Conservation (phyloP, 2,797 vertebrate species). For the Amblyraja radiata region DNA sequence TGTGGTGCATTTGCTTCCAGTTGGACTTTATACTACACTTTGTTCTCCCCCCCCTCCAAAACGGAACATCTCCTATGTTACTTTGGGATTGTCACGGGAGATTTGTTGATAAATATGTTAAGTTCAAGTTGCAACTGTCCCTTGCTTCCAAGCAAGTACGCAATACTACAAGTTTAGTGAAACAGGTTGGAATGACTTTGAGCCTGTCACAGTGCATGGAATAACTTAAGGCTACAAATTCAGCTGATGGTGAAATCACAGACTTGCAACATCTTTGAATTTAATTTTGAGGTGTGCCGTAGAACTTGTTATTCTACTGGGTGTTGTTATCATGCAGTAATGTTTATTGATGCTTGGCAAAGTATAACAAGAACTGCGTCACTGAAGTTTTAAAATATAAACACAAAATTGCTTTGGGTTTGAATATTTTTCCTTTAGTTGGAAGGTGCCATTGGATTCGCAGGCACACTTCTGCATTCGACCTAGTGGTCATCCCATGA, state of each 20-base stretch:
- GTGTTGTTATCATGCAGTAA: conserved; percentile 4
- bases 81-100: not conserved
- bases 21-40: too few species aligned
- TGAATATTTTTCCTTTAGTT: not conserved
- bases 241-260: not conserved
- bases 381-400: conserved; percentile 21
- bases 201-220: not conserved
- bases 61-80: not conserved
- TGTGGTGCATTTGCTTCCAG: too few species aligned
- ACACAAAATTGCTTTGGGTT: not conserved
- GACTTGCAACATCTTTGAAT: not conserved
- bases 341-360: not conserved
- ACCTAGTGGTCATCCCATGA: not conserved
- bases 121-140: not conserved
- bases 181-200: not conserved
- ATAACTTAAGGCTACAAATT: not conserved
- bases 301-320: not conserved
- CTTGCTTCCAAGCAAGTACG: not conserved
- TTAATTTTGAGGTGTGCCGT: not conserved
- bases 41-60: too few species aligned
- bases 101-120: not conserved
- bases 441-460: not conserved
- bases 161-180: not conserved
- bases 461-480: not conserved
- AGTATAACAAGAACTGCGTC: not conserved